Conservation (phyloP, 2,113 vertebrate species). For the Gymnobelideus leadbeateri region DNA sequence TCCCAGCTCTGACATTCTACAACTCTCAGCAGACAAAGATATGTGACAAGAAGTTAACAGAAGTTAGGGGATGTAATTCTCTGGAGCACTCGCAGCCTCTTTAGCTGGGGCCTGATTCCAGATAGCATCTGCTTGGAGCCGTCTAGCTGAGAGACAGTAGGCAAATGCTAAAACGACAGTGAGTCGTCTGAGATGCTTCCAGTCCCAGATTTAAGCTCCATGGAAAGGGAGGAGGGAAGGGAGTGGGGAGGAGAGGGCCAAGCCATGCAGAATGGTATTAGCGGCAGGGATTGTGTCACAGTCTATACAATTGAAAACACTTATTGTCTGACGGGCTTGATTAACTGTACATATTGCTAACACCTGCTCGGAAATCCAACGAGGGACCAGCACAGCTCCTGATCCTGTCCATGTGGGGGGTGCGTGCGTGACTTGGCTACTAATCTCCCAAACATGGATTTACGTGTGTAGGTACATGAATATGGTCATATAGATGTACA, state of each 20-base stretch:
- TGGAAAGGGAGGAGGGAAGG: neutral
- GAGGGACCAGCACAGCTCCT: constrained; percentile 25
- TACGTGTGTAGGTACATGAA: neutral
- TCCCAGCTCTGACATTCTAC: neutral
- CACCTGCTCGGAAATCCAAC: constrained; percentile 58
- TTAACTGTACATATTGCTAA: constrained; percentile 53
- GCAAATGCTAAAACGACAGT: neutral
- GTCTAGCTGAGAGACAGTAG: neutral
- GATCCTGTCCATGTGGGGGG: constrained; percentile 35
- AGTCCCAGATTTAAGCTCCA: neutral
- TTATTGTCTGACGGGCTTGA: constrained; percentile 49
- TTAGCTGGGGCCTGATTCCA: neutral
- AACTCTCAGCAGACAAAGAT: neutral
- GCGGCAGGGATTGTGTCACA: neutral
- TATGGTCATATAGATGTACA: neutral
- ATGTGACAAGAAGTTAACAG: neutral
- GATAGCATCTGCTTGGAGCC: neutral
- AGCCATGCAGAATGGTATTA: fast-evolving
- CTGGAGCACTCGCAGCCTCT: neutral
- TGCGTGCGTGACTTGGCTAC: neutral
- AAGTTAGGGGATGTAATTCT: neutral
- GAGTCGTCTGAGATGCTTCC: neutral
- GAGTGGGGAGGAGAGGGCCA: neutral
- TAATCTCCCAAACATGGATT: neutral
- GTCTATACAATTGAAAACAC: neutral